Percentiles rank a stretch among this genome's conserved stretches.
These are phyloP conservation scores for Diorhabda sublineata DNA, from an alignment of 1,140 invertebrate genomes.

Conservation along the genomic window DNA sequence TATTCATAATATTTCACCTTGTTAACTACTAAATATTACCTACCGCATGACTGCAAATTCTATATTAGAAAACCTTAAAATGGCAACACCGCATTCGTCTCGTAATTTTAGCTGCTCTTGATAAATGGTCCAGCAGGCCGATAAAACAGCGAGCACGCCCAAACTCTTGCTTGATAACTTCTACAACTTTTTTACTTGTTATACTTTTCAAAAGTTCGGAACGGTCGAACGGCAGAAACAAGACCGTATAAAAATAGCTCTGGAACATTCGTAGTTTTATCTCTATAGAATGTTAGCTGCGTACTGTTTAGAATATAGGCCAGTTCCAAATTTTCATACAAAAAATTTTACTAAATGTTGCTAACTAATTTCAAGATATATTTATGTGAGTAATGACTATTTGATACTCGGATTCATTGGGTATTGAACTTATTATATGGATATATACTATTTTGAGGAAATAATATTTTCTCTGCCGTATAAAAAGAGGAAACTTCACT, in stretches of 20 bases:
- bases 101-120: background rate
- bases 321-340: background rate
- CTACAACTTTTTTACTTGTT: slow-evolving; percentile 16
- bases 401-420: no score
- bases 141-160: slow-evolving; percentile 11
- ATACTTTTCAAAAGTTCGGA: slow-evolving; percentile 17
- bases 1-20: no score
- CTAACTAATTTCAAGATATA: no score
- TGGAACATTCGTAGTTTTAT: background rate
- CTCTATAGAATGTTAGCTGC: background rate
- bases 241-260: background rate
- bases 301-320: background rate
- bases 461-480: no score
- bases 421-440: no score
- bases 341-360: no score
- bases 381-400: no score
- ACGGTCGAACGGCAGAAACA: background rate
- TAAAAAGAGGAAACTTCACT: no score
- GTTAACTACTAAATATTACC: no score
- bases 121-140: slow-evolving; percentile 11
- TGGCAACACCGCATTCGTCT: background rate
- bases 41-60: no score
- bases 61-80: background rate
- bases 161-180: slow-evolving; percentile 10
- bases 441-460: no score